A percentile compares a stretch with the other conserved stretches of the same genome.
Evolutionary conservation across 2,888 invertebrate species (phyloP).

Genomic region (Drosophila rubida): DNA sequence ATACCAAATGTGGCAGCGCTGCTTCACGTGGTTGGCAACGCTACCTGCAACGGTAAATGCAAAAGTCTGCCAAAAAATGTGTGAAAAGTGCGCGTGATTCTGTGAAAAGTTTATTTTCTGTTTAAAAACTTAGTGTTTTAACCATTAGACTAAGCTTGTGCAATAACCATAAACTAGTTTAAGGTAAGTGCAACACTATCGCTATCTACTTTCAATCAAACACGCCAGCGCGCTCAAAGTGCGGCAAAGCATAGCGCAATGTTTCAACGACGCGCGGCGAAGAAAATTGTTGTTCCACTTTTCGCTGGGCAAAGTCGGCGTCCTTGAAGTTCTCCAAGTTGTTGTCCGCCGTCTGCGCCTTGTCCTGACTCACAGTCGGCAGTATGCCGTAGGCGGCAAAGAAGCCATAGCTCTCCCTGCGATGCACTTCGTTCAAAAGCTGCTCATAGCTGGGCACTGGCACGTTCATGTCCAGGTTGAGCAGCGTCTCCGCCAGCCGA

Average conservation of each 20-base stretch:
- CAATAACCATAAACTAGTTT: conserved; percentile 21
- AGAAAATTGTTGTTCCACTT: conserved; percentile 68
- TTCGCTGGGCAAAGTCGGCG: conserved; percentile 67
- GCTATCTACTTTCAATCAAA: conserved; percentile 40
- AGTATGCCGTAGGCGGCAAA: conserved; percentile 76
- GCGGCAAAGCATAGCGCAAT: conserved; percentile 71
- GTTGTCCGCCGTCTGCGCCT: conserved; percentile 69
- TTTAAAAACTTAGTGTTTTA: conserved; percentile 8
- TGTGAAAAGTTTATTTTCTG: conserved; percentile 21
- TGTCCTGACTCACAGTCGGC: conserved; percentile 78
- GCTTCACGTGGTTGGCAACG: not conserved
- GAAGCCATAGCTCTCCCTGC: conserved; percentile 77
- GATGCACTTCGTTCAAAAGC: conserved; percentile 69
- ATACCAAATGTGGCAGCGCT: conserved; percentile 25
- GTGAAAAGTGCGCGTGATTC: conserved; percentile 38
- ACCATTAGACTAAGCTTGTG: conserved; percentile 11
- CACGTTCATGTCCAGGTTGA: conserved; percentile 44
- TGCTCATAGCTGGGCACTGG: conserved; percentile 74
- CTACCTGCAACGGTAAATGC: conserved; percentile 40
- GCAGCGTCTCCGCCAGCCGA: conserved; percentile 65
- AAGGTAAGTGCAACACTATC: conserved; percentile 29
- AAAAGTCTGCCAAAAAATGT: conserved; percentile 12
- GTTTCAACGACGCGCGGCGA: conserved; percentile 73
- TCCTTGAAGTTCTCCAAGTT: conserved; percentile 74
- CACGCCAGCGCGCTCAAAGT: conserved; percentile 79